Evolutionary conservation across 2,888 invertebrate species (phyloP).

Genomic region (Dicyrtomina minuta): DNA sequence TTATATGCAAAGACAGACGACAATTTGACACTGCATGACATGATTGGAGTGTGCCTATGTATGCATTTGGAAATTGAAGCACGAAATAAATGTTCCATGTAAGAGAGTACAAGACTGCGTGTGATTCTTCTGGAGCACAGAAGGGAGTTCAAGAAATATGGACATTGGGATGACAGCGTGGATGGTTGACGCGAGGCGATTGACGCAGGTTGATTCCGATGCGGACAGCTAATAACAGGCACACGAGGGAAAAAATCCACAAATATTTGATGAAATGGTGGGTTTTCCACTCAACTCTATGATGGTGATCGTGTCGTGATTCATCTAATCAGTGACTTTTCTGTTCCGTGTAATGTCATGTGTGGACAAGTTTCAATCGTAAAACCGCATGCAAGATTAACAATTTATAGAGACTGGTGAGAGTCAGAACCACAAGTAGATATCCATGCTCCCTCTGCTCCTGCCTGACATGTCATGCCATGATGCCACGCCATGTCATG

Average conservation of each 20-base stretch:
- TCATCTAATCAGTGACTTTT: conserved; percentile 17
- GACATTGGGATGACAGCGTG: no score
- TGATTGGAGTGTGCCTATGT: no score
- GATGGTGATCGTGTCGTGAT: conserved; percentile 22
- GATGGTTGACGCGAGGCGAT: no score
- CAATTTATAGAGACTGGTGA: conserved; percentile 44
- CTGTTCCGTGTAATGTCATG: conserved; percentile 24
- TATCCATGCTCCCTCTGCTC: conserved; percentile 1
- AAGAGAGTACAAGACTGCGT: no score
- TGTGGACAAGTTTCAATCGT: background rate
- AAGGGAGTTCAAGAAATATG: no score
- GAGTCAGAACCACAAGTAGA: conserved; percentile 43
- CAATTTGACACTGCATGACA: no score
- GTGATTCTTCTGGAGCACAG: no score
- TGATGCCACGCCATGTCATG: background rate
- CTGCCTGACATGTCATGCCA: conserved; percentile 20
- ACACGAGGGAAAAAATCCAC: conserved; percentile 22
- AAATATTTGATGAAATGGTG: conserved; percentile 43
- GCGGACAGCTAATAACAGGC: background rate
- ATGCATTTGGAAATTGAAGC: no score
- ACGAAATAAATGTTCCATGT: no score
- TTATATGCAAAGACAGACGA: no score
- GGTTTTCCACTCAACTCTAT: conserved; percentile 35
- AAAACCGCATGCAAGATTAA: conserved; percentile 32
- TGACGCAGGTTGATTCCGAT: no score